Conservation (phyloP, 1,140 invertebrate genomes). For the Aporrectodea caliginosa region DNA sequence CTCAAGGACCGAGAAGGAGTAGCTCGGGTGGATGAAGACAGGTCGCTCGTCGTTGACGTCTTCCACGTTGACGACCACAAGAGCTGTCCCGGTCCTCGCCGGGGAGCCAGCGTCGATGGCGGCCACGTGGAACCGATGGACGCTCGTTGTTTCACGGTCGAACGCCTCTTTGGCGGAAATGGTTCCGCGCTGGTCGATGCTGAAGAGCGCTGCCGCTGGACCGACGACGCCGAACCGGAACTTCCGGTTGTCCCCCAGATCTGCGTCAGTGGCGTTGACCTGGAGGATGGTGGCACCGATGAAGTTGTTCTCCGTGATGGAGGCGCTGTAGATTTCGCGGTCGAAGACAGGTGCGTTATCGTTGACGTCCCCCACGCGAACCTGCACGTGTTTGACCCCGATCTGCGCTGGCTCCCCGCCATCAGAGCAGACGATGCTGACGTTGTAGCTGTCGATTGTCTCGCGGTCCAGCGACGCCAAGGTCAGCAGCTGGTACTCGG, state of each 20-base stretch:
- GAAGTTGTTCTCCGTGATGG: constrained; percentile 36
- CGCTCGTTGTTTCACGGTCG: constrained; percentile 61
- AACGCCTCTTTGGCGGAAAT: constrained; percentile 51
- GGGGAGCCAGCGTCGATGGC: constrained; percentile 16
- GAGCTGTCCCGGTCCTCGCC: constrained; percentile 28
- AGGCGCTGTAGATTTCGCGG: constrained; percentile 34
- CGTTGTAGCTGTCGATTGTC: constrained; percentile 1
- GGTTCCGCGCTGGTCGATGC: constrained; percentile 11
- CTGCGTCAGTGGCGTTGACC: constrained; percentile 36
- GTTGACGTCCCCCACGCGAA: constrained; percentile 30
- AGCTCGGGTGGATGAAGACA: constrained; percentile 71
- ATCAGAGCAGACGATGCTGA: constrained; percentile 16
- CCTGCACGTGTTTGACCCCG: constrained; percentile 9
- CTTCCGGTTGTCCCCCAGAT: constrained; percentile 15
- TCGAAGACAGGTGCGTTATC: constrained; percentile 41
- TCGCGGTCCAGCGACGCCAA: constrained; percentile 6
- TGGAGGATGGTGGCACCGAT: constrained; percentile 32
- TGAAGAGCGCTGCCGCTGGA: constrained; percentile 5
- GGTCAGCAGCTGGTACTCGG: constrained; percentile 20
- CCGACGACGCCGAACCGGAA: neutral
- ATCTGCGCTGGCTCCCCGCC: constrained; percentile 2
- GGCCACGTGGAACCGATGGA: constrained; percentile 22
- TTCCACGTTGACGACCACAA: constrained; percentile 37
- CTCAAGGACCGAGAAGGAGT: constrained; percentile 57
- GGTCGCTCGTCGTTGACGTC: constrained; percentile 41